Conservation (phyloP, 1,140 invertebrate genomes). For the Heliconius himera region DNA sequence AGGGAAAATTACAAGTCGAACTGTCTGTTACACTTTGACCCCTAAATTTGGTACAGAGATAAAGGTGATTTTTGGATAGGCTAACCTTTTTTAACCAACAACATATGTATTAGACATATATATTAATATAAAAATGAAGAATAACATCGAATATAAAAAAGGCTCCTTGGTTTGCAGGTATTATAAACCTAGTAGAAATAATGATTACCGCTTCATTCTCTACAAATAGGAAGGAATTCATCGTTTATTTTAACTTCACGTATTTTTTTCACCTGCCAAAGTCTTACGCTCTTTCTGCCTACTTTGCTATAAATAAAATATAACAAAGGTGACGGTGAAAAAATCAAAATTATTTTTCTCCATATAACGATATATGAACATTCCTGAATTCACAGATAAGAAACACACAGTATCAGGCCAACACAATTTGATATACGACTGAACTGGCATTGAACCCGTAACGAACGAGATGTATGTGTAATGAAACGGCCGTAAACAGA, state of each 20-base stretch:
- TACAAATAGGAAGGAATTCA: background rate
- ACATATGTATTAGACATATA: too few relatives aligned
- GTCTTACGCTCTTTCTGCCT: too few relatives aligned
- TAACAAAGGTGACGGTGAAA: too few relatives aligned
- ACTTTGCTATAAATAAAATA: too few relatives aligned
- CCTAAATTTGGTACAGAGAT: too few relatives aligned
- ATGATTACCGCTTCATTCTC: background rate
- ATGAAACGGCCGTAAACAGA: conserved; percentile 48
- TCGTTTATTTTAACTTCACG: background rate
- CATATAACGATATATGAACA: background rate
- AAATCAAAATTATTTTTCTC: background rate
- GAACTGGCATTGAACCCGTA: conserved; percentile 43
- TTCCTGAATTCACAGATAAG: background rate
- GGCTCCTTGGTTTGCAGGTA: too few relatives aligned
- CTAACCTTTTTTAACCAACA: too few relatives aligned
- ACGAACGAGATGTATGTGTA: conserved; percentile 45
- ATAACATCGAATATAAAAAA: too few relatives aligned
- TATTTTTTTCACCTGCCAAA: background rate
- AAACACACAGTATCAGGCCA: background rate
- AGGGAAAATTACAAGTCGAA: too few relatives aligned
- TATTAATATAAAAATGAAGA: too few relatives aligned
- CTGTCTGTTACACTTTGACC: too few relatives aligned
- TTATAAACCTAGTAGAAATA: background rate
- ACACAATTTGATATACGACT: conserved; percentile 37
- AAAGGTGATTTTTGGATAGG: too few relatives aligned